Conservation (phyloP, 2,888 invertebrate genomes). For the Platycheirus albimanus region DNA sequence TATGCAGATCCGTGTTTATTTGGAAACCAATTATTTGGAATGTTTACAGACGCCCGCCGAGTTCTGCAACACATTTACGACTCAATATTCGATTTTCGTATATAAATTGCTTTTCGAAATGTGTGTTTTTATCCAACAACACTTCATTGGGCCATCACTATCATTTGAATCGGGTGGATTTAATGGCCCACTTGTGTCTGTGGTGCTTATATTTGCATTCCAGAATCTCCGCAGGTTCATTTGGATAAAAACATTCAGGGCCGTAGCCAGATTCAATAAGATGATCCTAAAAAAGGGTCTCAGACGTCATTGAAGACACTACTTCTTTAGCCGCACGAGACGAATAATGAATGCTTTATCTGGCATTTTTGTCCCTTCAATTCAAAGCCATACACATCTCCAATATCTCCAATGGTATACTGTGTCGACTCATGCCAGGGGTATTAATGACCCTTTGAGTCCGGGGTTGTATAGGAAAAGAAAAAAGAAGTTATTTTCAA, state of each 20-base stretch:
- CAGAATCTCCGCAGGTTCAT: too few species aligned
- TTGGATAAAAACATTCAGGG: conserved; percentile 5
- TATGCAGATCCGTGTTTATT: conserved; percentile 71
- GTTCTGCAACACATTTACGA: conserved; percentile 76
- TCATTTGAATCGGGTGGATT: conserved; percentile 5
- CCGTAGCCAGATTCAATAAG: neutral
- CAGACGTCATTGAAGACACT: too few species aligned
- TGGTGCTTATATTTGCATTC: conserved; percentile 17
- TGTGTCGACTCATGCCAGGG: too few species aligned
- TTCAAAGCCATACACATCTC: too few species aligned
- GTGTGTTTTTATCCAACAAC: conserved; percentile 41
- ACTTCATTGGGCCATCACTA: conserved; percentile 42
- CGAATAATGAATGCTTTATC: too few species aligned
- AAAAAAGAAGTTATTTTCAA: too few species aligned
- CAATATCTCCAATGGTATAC: too few species aligned
- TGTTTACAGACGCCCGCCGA: conserved; percentile 75
- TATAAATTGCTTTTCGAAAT: conserved; percentile 47
- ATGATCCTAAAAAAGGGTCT: too few species aligned
- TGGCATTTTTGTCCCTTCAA: too few species aligned
- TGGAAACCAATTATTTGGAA: conserved; percentile 74
- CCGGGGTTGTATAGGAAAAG: too few species aligned
- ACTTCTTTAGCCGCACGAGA: too few species aligned
- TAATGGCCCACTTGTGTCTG: conserved; percentile 25
- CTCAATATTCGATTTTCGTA: conserved; percentile 67
- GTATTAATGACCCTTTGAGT: too few species aligned